These are phyloP conservation scores for Fringilla coelebs DNA, from an alignment of 2,797 vertebrate species.

Conservation along the genomic window DNA sequence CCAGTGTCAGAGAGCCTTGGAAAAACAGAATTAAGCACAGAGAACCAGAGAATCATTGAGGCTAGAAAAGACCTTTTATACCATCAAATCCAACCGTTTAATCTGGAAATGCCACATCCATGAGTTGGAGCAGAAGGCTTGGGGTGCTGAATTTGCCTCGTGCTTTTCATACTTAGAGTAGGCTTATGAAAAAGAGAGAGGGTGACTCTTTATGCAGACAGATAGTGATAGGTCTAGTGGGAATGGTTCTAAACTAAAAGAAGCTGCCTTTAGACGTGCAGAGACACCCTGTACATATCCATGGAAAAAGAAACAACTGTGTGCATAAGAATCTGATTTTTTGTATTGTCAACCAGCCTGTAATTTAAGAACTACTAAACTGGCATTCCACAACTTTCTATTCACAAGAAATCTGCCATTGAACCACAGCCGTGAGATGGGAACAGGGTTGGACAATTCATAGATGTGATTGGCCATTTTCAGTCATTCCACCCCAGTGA, in stretches of 20 bases:
- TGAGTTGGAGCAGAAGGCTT: background rate
- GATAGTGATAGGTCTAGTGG: background rate
- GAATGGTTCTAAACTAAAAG: background rate
- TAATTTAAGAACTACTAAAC: background rate
- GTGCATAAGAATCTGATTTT: background rate
- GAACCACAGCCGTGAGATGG: background rate
- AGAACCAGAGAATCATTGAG: background rate
- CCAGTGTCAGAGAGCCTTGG: background rate
- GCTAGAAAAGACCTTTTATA: background rate
- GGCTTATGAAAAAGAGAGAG: background rate
- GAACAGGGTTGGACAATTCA: background rate
- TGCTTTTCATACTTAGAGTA: background rate
- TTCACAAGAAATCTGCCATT: background rate
- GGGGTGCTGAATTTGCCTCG: background rate
- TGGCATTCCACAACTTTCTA: background rate
- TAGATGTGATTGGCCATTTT: background rate
- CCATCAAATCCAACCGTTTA: background rate
- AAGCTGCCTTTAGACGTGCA: background rate
- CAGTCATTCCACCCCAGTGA: background rate
- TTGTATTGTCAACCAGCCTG: background rate
- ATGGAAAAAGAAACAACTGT: background rate
- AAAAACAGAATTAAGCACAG: background rate
- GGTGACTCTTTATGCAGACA: background rate
- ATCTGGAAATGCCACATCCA: background rate
- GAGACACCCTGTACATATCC: background rate